These are phyloP conservation scores for Adoxophyes honmai DNA, from an alignment of 1,140 invertebrate genomes.

Conservation along the genomic window DNA sequence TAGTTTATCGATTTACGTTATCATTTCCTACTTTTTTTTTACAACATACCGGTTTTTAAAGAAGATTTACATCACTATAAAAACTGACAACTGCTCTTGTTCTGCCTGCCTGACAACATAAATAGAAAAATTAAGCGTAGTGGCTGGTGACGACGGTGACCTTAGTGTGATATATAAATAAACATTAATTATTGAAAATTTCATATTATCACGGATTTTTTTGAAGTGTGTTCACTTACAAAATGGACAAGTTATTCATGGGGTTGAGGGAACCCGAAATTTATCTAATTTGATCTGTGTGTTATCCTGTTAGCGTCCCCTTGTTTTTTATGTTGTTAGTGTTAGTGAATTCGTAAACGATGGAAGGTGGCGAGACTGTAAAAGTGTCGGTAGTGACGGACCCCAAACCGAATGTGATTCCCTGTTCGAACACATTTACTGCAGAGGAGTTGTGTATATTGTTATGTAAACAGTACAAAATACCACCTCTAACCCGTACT, in stretches of 20 bases:
- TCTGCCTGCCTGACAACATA: not conserved
- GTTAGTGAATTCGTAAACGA: conserved; percentile 25
- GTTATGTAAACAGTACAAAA: conserved; percentile 82
- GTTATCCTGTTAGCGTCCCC: conserved; percentile 54
- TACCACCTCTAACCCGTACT: conserved; percentile 86
- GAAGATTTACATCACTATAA: not conserved
- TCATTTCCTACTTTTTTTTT: not conserved
- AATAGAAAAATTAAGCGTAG: conserved; percentile 16
- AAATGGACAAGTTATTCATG: conserved; percentile 37
- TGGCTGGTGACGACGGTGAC: conserved; percentile 32
- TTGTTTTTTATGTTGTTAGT: conserved; percentile 48
- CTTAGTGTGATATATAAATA: conserved; percentile 54
- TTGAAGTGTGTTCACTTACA: conserved; percentile 21
- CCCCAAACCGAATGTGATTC: conserved; percentile 47
- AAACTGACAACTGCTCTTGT: not conserved
- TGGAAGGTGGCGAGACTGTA: conserved; percentile 60
- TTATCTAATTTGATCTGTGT: conserved; percentile 37
- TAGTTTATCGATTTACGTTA: too few relatives aligned
- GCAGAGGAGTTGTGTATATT: conserved; percentile 85
- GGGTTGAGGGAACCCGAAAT: conserved; percentile 26
- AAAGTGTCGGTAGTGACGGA: conserved; percentile 63
- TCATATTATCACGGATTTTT: not conserved
- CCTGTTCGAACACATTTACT: conserved; percentile 53
- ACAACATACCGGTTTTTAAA: not conserved
- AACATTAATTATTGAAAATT: conserved; percentile 42